Evolutionary conservation across 2,113 vertebrate genomes (phyloP), one percentile per base, ranked within the genome.

Genomic region (Notechis scutatus): DNA sequence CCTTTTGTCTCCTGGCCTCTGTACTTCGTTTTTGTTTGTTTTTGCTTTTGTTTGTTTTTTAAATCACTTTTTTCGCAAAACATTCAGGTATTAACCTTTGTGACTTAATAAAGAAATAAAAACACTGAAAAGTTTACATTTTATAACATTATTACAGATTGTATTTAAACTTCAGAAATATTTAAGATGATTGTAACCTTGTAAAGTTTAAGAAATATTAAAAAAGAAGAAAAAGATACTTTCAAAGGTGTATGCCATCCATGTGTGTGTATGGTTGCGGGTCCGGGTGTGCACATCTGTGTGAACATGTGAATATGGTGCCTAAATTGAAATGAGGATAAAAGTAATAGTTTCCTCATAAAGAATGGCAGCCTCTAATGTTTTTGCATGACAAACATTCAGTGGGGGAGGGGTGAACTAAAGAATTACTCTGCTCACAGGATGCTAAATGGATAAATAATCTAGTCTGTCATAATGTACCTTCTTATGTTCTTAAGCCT

Each of bases 81-180:
- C 95, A 96, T 98, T 97, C 97, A 97, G 97, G 97, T 98, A 96
- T 97, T 97, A 97, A 95, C 95, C 95, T 92, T 97, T 97, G 97
- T 97, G 97, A 97, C 89, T 98, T 97, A 93, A 95, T 90, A 90
- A 55, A 86, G 81, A 92, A 93, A 94, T 92, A 96, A 97, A 97
- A 97, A 96, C 97, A 97, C 98, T 98, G 97, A 98, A 98, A 93
- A 98, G 98, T 98, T 98, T 98, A 98, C 97, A 98, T 98, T 98
- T 98, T 98, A 98, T 98, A 98, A 98, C 97, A 96, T 98, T 98
- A 98, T 92, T 98, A 95, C 97, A 98, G 97, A 98, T 98, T 98
- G 98, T 98, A 98, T 98, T 98, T 98, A 98, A 98, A 96, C 97
- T 96, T 96, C 97, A 97, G 96, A 98, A 93, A 98, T 98, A 98